A percentile compares a stretch with the other conserved stretches of the same genome.
Conservation (phyloP, 35 echinoderm and acorn worm genomes). For the Patiria miniata region DNA sequence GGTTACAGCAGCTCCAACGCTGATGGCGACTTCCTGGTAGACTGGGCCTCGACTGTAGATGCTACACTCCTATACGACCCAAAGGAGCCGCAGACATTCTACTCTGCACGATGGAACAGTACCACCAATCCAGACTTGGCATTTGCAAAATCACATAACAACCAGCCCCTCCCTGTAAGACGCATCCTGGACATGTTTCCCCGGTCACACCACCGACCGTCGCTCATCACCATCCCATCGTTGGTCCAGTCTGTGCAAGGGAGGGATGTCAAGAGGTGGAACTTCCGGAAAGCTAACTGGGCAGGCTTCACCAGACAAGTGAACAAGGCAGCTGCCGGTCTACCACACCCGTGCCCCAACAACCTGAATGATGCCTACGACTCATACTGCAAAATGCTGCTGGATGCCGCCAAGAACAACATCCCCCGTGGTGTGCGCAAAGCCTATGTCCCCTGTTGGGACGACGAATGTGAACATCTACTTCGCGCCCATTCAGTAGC, state of each 20-base stretch:
- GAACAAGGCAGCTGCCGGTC: too few relatives aligned
- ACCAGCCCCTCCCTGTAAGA: neutral
- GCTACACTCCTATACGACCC: conserved; percentile 2
- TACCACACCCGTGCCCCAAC: too few relatives aligned
- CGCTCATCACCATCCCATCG: neutral
- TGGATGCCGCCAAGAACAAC: neutral
- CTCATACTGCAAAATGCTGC: neutral
- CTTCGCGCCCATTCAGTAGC: too few relatives aligned
- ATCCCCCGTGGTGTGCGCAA: neutral
- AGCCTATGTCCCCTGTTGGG: conserved; percentile 37
- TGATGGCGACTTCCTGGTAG: neutral
- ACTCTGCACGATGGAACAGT: neutral
- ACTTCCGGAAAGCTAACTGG: conserved; percentile 38
- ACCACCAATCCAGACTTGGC: conserved; percentile 29
- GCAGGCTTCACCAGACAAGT: neutral
- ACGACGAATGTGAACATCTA: conserved; percentile 1
- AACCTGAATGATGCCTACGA: too few relatives aligned
- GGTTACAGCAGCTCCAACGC: neutral
- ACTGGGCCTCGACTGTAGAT: neutral
- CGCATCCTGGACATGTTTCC: conserved; percentile 37
- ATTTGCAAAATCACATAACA: neutral
- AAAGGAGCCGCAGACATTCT: conserved; percentile 33
- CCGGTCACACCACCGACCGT: conserved; percentile 26
- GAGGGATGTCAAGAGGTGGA: conserved; percentile 27
- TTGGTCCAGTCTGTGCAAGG: neutral